These are phyloP conservation scores for Podilymbus podiceps DNA, from an alignment of 2,113 vertebrate genomes.

Conservation along the genomic window DNA sequence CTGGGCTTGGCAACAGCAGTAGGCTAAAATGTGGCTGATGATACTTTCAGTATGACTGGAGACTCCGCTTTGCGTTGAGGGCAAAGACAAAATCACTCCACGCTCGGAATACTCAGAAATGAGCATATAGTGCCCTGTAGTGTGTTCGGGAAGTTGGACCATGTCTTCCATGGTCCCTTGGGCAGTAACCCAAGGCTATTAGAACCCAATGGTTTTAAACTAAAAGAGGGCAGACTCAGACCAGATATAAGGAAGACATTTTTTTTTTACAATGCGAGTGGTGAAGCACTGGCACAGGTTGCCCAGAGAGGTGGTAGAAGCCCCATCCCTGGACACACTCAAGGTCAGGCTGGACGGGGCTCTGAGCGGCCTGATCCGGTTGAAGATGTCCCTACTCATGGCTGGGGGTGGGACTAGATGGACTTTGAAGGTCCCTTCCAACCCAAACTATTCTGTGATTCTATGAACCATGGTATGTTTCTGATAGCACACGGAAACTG, in stretches of 20 bases:
- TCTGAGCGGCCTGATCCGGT: neutral
- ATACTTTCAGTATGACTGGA: neutral
- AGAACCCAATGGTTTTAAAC: neutral
- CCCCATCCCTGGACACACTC: neutral
- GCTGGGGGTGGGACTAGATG: neutral
- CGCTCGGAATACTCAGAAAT: neutral
- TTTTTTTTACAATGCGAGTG: neutral
- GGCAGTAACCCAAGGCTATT: neutral
- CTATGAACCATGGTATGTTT: neutral
- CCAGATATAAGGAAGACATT: neutral
- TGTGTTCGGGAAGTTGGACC: neutral
- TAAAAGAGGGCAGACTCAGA: neutral
- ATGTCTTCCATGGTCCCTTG: neutral
- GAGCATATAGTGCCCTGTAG: neutral
- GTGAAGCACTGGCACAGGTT: neutral
- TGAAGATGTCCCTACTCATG: neutral
- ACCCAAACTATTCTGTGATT: neutral
- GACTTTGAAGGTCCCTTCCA: neutral
- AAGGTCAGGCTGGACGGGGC: accelerated
- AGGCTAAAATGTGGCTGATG: neutral
- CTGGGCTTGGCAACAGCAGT: neutral
- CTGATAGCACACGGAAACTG: neutral
- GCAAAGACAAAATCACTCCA: neutral
- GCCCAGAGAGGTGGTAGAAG: neutral
- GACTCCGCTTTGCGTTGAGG: neutral